A percentile compares a stretch with the other conserved stretches of the same genome.
phyloP scores from a whole-genome alignment of 2,797 vertebrate genomes.

The Scolopax rusticola region DNA sequence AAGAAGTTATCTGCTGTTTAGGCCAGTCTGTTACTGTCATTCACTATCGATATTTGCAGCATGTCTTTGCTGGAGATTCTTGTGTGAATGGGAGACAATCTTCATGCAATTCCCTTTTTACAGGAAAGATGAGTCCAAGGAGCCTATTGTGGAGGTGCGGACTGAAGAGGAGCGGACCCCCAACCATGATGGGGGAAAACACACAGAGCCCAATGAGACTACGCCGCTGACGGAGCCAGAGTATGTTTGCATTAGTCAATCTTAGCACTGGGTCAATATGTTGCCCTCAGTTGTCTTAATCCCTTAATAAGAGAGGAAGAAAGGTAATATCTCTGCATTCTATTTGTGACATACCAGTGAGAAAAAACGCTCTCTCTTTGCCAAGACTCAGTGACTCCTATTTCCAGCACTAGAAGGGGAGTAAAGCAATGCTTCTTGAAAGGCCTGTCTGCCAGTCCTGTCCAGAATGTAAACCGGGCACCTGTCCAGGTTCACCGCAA shows the following conservation, averaged over 20 bases:
- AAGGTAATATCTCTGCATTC: background rate
- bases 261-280: background rate
- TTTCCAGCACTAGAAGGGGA: background rate
- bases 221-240: conserved; percentile 97
- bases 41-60: fast-evolving
- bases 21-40: background rate
- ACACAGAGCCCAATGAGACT: conserved; percentile 95
- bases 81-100: background rate
- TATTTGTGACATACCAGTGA: background rate
- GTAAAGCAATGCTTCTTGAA: background rate
- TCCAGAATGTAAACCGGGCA: background rate
- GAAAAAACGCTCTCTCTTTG: background rate
- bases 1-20: background rate
- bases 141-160: conserved; percentile 95
- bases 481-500: background rate
- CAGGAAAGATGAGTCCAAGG: conserved; percentile 98
- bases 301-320: background rate
- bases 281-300: background rate
- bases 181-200: conserved; percentile 94
- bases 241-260: conserved; percentile 78
- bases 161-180: conserved; percentile 95
- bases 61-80: background rate
- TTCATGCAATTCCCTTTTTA: background rate
- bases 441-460: background rate
- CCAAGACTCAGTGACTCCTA: background rate